Base-by-base conservation (phyloP, 2,888 invertebrate genomes). In the Cremastobaeus sp. region DNA sequence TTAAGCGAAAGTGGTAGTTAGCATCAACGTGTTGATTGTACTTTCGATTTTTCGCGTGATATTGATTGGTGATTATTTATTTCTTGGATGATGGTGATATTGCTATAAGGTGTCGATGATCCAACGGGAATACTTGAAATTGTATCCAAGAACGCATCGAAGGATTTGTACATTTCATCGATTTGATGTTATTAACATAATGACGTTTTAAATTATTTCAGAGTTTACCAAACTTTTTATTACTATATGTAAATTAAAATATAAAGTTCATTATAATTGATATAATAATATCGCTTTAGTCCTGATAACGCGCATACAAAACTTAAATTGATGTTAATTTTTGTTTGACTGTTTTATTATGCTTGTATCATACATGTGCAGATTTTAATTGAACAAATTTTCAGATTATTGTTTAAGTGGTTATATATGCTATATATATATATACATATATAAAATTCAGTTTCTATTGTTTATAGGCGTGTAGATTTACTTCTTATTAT, bases 131-230 rank as follows among this genome's bases (percentile, higher is more conserved):
- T n/a, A 57, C 52, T 50, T 48, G 71, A 78, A 54, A 59, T 32
- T 21, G 48, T 41, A 66, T 35, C 6, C 54, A 62, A 55, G 28
- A 32, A 60, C 55, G 70, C 71, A 65, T 72, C 52, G 72, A 74
- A 74, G 78, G 74, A 77, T 82, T 83, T 86, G 82, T 85, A 86
- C 79, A 85, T 85, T 85, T 84, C 79, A 83, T 83, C 78, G 71
- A 77, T 77, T 78, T 76, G 77, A 80, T 80, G 79, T 81, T 82
- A 81, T 78, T 77, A 76, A 76, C 76, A 75, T 83, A 82, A 78
- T 78, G 71, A 79, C 74, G 79, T 80, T 82, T 76, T 59, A 79
- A 78, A 83, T 83, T 82, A 81, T 81, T 82, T 83, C 81, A 81
- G 80, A 84, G 82, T 84, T 84, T 82, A 84, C 79, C 72, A 78